Evolutionary conservation across 2,113 vertebrate species (phyloP).

Genomic region (Mastomys coucha): DNA sequence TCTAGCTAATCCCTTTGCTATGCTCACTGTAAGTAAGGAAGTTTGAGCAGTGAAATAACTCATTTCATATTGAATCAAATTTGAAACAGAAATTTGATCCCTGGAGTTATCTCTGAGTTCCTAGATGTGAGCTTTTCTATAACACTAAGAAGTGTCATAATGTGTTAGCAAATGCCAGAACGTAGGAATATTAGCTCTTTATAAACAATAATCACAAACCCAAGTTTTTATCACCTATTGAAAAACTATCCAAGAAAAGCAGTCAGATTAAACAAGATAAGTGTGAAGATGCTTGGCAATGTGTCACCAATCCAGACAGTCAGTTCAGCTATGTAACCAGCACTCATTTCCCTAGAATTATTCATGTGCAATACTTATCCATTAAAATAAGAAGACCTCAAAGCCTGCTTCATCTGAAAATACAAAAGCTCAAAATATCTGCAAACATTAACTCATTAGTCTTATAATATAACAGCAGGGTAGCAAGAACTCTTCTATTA

Average conservation of each 20-base stretch:
- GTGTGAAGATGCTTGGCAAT: slow-evolving; percentile 49
- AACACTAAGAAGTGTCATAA: slow-evolving; percentile 21
- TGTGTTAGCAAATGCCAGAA: slow-evolving; percentile 22
- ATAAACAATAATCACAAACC: slow-evolving; percentile 55
- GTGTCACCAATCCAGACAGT: slow-evolving; percentile 3
- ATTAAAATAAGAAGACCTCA: slow-evolving; percentile 52
- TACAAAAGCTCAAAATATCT: background rate
- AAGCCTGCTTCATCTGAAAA: background rate
- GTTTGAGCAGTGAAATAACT: background rate
- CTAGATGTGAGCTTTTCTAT: slow-evolving; percentile 25
- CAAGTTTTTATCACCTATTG: slow-evolving; percentile 53
- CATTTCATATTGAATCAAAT: slow-evolving; percentile 28
- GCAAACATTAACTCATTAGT: background rate
- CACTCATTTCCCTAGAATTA: slow-evolving; percentile 54
- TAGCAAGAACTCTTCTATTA: slow-evolving; percentile 34
- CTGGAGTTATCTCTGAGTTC: background rate
- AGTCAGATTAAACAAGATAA: slow-evolving; percentile 68
- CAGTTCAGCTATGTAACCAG: slow-evolving; percentile 18
- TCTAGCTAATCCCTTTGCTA: background rate
- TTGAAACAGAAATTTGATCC: slow-evolving; percentile 39
- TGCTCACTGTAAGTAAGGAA: background rate
- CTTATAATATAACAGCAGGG: background rate
- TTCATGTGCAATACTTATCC: slow-evolving; percentile 8
- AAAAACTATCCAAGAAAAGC: slow-evolving; percentile 60
- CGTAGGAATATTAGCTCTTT: slow-evolving; percentile 44